Evolutionary conservation across 2,888 invertebrate species (phyloP).

Genomic region (Conus canariensis): DNA sequence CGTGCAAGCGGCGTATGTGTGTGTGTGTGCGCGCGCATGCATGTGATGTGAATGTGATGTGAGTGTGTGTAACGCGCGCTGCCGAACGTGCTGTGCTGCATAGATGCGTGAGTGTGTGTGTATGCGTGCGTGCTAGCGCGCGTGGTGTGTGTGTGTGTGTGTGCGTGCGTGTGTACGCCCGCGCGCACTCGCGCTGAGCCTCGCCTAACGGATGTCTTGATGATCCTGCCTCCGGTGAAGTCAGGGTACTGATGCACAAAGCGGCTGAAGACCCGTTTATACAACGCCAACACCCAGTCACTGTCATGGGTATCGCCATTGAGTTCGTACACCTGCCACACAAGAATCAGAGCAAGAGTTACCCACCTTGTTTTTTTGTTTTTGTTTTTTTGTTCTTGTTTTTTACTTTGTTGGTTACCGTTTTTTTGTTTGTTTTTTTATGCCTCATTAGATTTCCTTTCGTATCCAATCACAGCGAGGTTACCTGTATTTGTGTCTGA

Average conservation of each 20-base stretch:
- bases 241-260: conserved; percentile 63
- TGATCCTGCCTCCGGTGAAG: conserved; percentile 69
- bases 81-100: neutral
- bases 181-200: neutral
- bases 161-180: no score
- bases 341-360: neutral
- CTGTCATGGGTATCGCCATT: conserved; percentile 59
- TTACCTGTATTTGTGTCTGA: no score
- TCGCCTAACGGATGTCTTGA: conserved; percentile 53
- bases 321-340: conserved; percentile 67
- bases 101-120: neutral
- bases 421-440: no score
- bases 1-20: no score
- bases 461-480: neutral
- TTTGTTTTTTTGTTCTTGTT: no score
- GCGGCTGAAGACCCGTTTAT: conserved; percentile 56
- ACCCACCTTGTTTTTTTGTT: no score
- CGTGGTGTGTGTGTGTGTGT: neutral
- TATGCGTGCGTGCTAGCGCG: neutral
- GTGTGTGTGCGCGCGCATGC: neutral
- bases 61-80: neutral
- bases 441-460: neutral
- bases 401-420: no score
- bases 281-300: conserved; percentile 59
- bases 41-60: neutral